phyloP scores from a whole-genome alignment of 2,888 invertebrate species.

The Trichopoda pennipes region DNA sequence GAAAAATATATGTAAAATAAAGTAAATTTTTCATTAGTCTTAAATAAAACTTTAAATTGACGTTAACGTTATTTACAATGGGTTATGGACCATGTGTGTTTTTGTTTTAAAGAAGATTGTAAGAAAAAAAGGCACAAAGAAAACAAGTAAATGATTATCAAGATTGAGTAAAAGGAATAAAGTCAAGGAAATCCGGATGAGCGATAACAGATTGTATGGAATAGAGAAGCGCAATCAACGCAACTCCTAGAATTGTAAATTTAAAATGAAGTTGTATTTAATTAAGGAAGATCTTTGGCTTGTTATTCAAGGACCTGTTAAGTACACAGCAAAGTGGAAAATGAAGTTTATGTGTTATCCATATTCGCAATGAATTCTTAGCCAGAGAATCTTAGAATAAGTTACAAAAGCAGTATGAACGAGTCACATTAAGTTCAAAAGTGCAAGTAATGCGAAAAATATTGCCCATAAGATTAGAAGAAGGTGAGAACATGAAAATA shows the following conservation, averaged over 20 bases:
- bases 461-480: constrained; percentile 20
- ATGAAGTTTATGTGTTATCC: constrained; percentile 41
- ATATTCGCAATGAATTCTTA: constrained; percentile 31
- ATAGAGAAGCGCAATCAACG: constrained; percentile 5
- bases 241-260: constrained; percentile 26
- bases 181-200: background rate
- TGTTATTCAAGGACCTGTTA: constrained; percentile 3
- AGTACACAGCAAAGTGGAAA: background rate
- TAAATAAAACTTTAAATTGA: background rate
- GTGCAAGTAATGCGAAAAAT: constrained; percentile 29
- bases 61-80: background rate
- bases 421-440: constrained; percentile 33
- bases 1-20: no score
- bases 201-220: constrained; percentile 9
- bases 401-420: constrained; percentile 14
- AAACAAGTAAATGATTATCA: background rate
- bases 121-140: background rate
- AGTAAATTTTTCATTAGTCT: background rate
- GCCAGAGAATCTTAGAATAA: constrained; percentile 18
- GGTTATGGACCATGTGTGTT: background rate
- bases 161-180: background rate
- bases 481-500: constrained; percentile 23
- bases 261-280: constrained; percentile 34
- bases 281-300: constrained; percentile 12
- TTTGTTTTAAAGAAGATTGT: background rate